Base-by-base conservation (phyloP, 2,888 invertebrate species). In the Trichacis sp. region DNA sequence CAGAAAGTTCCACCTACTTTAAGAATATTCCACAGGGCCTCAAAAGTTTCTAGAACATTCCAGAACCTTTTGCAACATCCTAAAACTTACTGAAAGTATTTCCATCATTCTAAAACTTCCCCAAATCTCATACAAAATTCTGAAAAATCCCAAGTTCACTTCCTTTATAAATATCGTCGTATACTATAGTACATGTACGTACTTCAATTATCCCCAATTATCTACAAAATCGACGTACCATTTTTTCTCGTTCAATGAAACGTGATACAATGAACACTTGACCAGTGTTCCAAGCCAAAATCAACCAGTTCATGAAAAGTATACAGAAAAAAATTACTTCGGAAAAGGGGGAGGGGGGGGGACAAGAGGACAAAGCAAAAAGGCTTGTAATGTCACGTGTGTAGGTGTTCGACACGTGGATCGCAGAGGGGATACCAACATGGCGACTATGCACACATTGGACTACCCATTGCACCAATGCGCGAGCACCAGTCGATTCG, bases 371-470 rank as follows among this genome's bases (percentile, higher is more conserved):
- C 24, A 24, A 50, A 54, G 58, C 57, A 55, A 54, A 58, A 43
- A 47, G 53, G 62, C 56, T 55, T 56, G 57, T 57, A 59, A 58
- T 53, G 51, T 59, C 75, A 77, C 77, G 73, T 71, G 77, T 78
- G 78, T 78, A 79, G 74, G 75, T 78, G 76, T 76, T 69, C 60
- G 71, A 72, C 74, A 70, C 75, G 74, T 73, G 75, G 61, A 66
- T 57, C 60, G 43, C 40, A 36, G 64, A 42, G 64, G 64, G 64
- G 81, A 72, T 75, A 76, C 77, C 80, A 82, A 79, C 79, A 82
- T 82, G 82, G 82, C 82, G 82, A 79, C 81, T 79, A 70, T 78
- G 76, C 79, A 80, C 80, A 82, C 76, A 77, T 73, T 74, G 76
- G 69, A 70, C 70, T 73, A 72, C 66, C 68, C 70, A 63, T 68